These are phyloP conservation scores for Lasioglossum morio DNA, from an alignment of 2,888 invertebrate genomes.

Conservation along the genomic window DNA sequence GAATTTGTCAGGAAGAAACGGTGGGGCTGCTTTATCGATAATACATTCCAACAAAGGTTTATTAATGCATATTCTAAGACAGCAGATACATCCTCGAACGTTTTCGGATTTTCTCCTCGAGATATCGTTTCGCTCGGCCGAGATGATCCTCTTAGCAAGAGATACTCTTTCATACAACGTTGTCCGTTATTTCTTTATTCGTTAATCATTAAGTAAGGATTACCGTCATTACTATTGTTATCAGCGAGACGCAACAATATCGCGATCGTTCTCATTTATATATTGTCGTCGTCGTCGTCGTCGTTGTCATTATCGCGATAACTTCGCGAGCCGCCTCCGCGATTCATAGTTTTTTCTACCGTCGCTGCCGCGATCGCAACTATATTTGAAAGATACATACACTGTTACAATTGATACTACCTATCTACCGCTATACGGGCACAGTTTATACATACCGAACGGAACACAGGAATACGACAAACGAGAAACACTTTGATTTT, in stretches of 20 bases:
- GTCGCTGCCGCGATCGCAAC: slow-evolving; percentile 36
- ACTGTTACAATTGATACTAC: slow-evolving; percentile 40
- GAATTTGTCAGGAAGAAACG: background rate
- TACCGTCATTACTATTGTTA: slow-evolving; percentile 59
- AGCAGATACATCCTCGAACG: background rate
- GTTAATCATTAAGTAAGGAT: slow-evolving; percentile 50
- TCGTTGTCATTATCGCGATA: slow-evolving; percentile 21
- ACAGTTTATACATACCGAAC: slow-evolving; percentile 35
- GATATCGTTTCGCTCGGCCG: background rate
- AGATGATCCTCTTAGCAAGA: slow-evolving; percentile 7
- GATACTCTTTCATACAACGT: slow-evolving; percentile 17
- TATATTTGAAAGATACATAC: slow-evolving; percentile 32
- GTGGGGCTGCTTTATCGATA: background rate
- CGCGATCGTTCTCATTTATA: slow-evolving; percentile 3
- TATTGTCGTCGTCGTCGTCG: slow-evolving; percentile 6
- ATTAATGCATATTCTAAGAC: background rate
- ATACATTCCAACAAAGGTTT: background rate
- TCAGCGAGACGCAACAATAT: slow-evolving; percentile 30
- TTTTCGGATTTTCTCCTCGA: background rate
- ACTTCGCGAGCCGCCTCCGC: slow-evolving; percentile 17
- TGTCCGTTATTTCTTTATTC: slow-evolving; percentile 37
- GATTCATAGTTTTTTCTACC: slow-evolving; percentile 29
- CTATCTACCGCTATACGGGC: slow-evolving; percentile 25
- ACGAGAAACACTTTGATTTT: slow-evolving; percentile 69
- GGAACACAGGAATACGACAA: slow-evolving; percentile 37